Percentiles rank a stretch among this genome's conserved stretches.
Evolutionary conservation across 2,888 invertebrate species (phyloP).

Genomic region (Candidula unifasciata): DNA sequence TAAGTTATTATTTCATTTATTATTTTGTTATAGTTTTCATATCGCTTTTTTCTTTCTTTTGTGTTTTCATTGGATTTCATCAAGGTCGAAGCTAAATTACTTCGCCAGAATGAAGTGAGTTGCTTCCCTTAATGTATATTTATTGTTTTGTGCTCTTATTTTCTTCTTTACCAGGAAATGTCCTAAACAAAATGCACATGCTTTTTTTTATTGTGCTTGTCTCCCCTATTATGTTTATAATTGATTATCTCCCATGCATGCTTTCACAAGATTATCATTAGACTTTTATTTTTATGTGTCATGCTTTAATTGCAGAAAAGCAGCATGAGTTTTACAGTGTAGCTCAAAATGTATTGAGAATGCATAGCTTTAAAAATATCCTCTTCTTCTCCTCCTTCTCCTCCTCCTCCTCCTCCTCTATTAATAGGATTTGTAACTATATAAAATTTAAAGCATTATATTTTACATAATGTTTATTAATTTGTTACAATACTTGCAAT

Average conservation of each 20-base stretch:
- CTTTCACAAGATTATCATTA: no score
- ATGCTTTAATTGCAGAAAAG: not conserved
- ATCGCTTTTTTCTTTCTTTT: constrained; percentile 26
- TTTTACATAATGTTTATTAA: no score
- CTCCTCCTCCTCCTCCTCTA: no score
- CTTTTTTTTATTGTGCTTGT: not conserved
- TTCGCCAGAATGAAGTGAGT: constrained; percentile 56
- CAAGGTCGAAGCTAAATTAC: constrained; percentile 55
- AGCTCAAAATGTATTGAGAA: not conserved
- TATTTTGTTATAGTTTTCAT: constrained; percentile 21
- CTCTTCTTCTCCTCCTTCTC: not conserved
- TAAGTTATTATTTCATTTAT: constrained; percentile 4
- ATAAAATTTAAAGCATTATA: no score
- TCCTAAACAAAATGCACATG: not conserved
- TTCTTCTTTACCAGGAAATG: not conserved
- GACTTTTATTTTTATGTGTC: not conserved
- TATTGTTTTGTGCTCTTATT: not conserved
- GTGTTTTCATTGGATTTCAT: constrained; percentile 9
- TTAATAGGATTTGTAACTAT: no score
- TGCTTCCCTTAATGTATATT: not conserved
- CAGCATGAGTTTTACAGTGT: not conserved
- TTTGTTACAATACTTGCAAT: no score
- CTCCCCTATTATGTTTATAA: not conserved
- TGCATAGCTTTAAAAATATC: not conserved
- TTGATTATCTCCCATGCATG: not conserved